These are phyloP conservation scores for Ichneumoninae sp. DNA, from an alignment of 2,888 invertebrate species.

Conservation along the genomic window DNA sequence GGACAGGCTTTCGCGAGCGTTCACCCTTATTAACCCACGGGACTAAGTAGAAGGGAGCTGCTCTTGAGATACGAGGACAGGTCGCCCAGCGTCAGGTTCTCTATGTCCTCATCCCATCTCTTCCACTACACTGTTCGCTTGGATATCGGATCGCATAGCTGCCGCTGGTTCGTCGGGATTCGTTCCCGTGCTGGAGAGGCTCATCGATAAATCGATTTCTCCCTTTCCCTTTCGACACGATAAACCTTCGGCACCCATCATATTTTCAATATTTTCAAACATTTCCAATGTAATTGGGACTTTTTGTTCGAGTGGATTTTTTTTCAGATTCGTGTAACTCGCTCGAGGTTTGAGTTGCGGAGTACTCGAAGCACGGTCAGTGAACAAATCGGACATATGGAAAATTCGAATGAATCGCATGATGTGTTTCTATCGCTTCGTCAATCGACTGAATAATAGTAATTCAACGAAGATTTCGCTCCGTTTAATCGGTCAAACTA, in stretches of 20 bases:
- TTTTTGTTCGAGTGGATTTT: background rate
- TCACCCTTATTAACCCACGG: slow-evolving; percentile 10
- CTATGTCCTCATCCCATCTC: background rate
- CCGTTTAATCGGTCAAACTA: background rate
- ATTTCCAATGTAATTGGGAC: slow-evolving; percentile 26
- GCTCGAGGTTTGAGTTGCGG: background rate
- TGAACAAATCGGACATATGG: slow-evolving; percentile 6
- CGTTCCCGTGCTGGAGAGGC: background rate
- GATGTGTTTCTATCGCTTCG: background rate
- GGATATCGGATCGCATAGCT: slow-evolving; percentile 24
- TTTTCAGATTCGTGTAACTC: background rate
- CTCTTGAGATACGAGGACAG: slow-evolving; percentile 20
- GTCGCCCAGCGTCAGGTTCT: slow-evolving; percentile 7
- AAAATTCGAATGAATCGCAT: background rate
- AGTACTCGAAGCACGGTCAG: slow-evolving; percentile 16
- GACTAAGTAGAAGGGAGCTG: slow-evolving; percentile 13
- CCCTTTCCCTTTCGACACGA: background rate
- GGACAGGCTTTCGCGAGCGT: slow-evolving; percentile 12
- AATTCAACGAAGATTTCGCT: background rate
- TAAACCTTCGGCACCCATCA: background rate
- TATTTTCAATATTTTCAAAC: slow-evolving; percentile 7
- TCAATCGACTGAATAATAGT: background rate
- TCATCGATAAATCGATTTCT: slow-evolving; percentile 16
- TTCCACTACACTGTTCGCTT: background rate
- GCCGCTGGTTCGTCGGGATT: background rate